A percentile compares a stretch with the other conserved stretches of the same genome.
Conservation (phyloP, 30 jellyfish, hydroid and myxozoan species). For the Rhopilema esculentum region DNA sequence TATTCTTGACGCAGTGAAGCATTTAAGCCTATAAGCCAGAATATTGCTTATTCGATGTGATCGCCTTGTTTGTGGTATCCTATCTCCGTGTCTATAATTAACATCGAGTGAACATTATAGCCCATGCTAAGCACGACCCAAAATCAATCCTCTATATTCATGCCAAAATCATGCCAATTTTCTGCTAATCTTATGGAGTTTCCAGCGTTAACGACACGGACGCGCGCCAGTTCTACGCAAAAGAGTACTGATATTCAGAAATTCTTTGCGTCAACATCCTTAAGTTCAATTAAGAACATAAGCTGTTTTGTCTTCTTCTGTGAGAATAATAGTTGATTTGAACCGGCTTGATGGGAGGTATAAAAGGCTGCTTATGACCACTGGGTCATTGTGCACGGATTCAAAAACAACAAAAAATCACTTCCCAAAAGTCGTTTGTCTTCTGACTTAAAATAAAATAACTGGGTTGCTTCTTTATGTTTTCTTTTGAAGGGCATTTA, state of each 20-base stretch:
- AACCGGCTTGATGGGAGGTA: conserved; percentile 60
- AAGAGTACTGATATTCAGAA: neutral
- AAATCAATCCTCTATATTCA: neutral
- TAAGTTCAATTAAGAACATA: conserved; percentile 2
- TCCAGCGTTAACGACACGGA: neutral
- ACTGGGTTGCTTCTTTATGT: neutral
- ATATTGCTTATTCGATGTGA: conserved; percentile 66
- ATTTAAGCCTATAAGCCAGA: conserved; percentile 64
- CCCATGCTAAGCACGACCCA: neutral
- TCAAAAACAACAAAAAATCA: conserved; percentile 11
- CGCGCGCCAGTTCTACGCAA: neutral
- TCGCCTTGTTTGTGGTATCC: conserved; percentile 76
- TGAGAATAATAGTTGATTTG: conserved; percentile 9
- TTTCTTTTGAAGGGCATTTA: neutral
- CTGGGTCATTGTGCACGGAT: conserved; percentile 64
- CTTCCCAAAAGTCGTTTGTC: conserved; percentile 8
- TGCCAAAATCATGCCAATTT: neutral
- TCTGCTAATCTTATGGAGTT: neutral
- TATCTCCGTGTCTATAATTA: conserved; percentile 25
- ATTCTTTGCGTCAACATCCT: neutral
- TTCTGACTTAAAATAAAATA: neutral
- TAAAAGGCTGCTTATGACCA: conserved; percentile 34
- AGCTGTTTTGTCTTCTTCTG: conserved; percentile 29
- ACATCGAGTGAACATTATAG: neutral
- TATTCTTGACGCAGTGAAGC: conserved; percentile 51